Conservation (phyloP, 2,888 invertebrate genomes). For the Idaea straminata region DNA sequence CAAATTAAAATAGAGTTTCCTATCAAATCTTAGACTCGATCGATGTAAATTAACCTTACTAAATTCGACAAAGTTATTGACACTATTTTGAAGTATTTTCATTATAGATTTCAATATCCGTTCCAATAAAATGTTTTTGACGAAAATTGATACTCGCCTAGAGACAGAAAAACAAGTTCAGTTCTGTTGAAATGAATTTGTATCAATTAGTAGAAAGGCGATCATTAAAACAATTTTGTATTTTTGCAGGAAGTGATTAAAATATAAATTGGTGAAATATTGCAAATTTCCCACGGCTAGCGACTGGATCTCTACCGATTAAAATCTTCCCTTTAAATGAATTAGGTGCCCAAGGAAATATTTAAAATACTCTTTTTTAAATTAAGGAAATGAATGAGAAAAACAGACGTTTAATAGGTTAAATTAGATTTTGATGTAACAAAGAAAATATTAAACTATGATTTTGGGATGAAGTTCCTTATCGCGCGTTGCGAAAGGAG, state of each 20-base stretch:
- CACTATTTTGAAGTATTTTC: not conserved
- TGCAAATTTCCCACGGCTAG: not conserved
- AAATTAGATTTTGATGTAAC: too few relatives aligned
- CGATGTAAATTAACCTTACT: slow-evolving; percentile 5
- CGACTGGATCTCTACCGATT: not conserved
- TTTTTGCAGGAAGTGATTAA: not conserved
- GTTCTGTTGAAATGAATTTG: not conserved
- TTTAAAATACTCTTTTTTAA: too few relatives aligned
- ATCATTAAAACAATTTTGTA: not conserved
- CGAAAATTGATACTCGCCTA: not conserved
- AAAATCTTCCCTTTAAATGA: not conserved
- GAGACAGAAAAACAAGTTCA: not conserved
- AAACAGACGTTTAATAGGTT: too few relatives aligned
- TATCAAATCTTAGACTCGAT: not conserved
- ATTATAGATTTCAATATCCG: not conserved
- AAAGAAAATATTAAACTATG: too few relatives aligned
- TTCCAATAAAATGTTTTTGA: not conserved
- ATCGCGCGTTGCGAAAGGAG: too few relatives aligned
- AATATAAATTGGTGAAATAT: not conserved
- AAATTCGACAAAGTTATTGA: slow-evolving; percentile 13
- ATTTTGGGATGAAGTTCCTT: too few relatives aligned
- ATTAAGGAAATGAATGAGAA: too few relatives aligned
- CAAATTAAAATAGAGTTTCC: not conserved
- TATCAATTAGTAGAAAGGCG: not conserved
- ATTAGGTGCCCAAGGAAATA: too few relatives aligned